Evolutionary conservation across 2,113 vertebrate species (phyloP).

Genomic region (Erpornis zantholeuca): DNA sequence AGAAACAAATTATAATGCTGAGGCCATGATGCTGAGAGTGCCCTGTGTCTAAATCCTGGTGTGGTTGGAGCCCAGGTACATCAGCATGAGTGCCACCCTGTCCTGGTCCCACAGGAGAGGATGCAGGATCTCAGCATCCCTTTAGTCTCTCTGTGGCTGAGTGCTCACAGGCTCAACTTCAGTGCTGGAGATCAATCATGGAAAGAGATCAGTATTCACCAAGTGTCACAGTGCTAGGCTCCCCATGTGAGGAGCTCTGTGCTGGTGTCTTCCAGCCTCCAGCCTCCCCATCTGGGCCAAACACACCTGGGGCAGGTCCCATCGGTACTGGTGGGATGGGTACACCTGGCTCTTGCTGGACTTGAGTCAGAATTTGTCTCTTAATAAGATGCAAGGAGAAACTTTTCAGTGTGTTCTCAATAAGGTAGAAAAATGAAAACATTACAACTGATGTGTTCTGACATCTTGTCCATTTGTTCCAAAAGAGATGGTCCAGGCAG

Average conservation of each 20-base stretch:
- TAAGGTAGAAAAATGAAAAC: not conserved
- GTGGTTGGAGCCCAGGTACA: not conserved
- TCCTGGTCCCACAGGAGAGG: not conserved
- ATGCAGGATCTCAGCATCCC: not conserved
- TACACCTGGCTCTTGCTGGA: not conserved
- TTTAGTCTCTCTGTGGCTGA: not conserved
- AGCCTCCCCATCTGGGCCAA: not conserved
- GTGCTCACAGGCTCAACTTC: not conserved
- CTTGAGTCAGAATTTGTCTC: not conserved
- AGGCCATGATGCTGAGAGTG: not conserved
- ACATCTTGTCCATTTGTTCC: not conserved
- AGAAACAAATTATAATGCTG: conserved; percentile 29
- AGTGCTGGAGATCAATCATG: not conserved
- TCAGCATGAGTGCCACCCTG: not conserved
- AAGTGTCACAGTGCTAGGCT: not conserved
- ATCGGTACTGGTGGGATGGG: rapidly evolving
- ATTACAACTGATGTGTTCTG: not conserved
- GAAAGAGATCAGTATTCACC: not conserved
- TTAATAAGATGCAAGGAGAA: not conserved
- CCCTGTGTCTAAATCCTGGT: not conserved
- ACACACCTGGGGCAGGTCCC: rapidly evolving
- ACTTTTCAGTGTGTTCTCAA: not conserved
- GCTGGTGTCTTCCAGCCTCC: not conserved
- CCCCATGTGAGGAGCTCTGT: not conserved
- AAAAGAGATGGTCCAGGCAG: rapidly evolving